Base-by-base conservation (phyloP, 2,888 invertebrate genomes). In the Exocentrus adspersus region DNA sequence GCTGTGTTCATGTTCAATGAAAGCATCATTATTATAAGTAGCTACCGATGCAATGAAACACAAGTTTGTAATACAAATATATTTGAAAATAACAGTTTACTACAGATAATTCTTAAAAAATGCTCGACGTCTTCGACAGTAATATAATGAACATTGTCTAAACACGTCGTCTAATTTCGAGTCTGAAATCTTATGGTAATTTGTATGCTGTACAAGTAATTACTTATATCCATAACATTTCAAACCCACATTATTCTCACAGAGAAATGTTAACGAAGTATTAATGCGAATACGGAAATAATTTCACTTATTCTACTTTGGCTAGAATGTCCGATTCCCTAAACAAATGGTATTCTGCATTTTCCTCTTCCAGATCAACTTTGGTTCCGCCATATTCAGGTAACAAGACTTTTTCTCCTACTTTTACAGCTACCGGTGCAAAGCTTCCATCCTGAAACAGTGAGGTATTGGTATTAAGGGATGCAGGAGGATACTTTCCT, bases 381-480 rank as follows among this genome's bases (percentile, higher is more conserved):
- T 98, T 98, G 69, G 97, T 98, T 74, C 99, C 99, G 65, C 99
- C 99, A 84, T 95, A 99, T 85, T 99, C 99, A 0, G 99, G 99
- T 53, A 99, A 87, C 59, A 99, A 86, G 7, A 99, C 98, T 78
- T 88, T 89, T 82, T 99, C 99, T 59, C 99, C 99, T 67, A 93
- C 92, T 83, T 93, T 90, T 5, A 98, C 92, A 70, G 89, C 86
- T 46, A 92, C 83, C 54, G 96, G 92, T 75, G 95, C 85, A 74
- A 90, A 87, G 2, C 90, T 89, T 62, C 98, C 98, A 80, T 90
- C 90, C 87, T 95, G 81, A 21, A 84, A 85, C 70, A 41, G 67
- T 69, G 70, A n/a, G n/a, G n/a, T n/a, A n/a, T n/a, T n/a, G n/a
- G n/a, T n/a, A n/a, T n/a, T n/a, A n/a, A n/a, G n/a, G n/a, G n/a